Evolutionary conservation across 2,797 vertebrate genomes (phyloP).

Genomic region (Acomys russatus): DNA sequence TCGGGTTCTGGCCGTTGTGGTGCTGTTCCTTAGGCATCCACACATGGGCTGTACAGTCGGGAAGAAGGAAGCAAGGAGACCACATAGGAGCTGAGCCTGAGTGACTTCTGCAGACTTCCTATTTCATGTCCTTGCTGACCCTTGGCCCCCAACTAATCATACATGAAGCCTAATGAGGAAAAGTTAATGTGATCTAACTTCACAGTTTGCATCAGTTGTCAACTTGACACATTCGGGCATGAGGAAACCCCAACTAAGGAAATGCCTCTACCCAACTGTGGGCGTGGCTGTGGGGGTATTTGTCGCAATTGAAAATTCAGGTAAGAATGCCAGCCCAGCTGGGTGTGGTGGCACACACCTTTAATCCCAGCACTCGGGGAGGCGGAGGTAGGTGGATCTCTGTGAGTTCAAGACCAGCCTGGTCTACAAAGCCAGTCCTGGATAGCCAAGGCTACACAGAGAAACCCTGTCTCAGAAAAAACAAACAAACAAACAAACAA

Average conservation of each 20-base stretch:
- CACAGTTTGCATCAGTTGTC: not conserved
- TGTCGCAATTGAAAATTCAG: not conserved
- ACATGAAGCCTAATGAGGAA: not conserved
- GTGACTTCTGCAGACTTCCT: not conserved
- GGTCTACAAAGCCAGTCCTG: too few species aligned
- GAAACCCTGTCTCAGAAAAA: too few species aligned
- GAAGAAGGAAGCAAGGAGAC: not conserved
- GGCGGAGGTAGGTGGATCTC: too few species aligned
- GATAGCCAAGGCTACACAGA: too few species aligned
- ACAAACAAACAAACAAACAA: too few species aligned
- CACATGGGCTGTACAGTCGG: accelerated
- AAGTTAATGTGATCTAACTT: not conserved
- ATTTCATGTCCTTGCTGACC: not conserved
- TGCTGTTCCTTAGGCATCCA: not conserved
- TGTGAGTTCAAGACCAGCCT: too few species aligned
- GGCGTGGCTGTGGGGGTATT: too few species aligned
- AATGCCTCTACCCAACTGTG: not conserved
- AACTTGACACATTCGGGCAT: not conserved
- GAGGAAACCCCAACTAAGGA: not conserved
- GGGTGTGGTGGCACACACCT: too few species aligned
- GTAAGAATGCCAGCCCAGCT: too few species aligned
- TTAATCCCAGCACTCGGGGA: too few species aligned
- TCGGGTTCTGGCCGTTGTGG: not conserved
- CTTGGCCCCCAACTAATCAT: not conserved
- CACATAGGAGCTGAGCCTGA: not conserved